phyloP scores from a whole-genome alignment of 2,113 vertebrate species.

The Lagopus leucura region DNA sequence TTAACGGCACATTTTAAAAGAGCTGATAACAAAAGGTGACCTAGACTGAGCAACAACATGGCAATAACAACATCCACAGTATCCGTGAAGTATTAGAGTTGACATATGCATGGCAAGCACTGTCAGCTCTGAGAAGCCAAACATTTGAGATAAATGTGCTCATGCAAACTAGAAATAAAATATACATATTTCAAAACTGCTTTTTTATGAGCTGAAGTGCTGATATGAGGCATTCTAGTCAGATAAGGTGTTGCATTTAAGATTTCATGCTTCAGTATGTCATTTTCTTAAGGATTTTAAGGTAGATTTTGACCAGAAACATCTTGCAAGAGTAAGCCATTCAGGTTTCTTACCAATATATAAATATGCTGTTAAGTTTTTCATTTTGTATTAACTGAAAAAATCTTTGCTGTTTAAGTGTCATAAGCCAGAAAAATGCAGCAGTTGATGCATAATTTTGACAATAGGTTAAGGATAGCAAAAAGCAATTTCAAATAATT shows the following conservation, averaged over 20 bases:
- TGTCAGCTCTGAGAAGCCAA: background rate
- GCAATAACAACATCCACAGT: background rate
- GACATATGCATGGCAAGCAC: background rate
- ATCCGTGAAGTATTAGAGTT: background rate
- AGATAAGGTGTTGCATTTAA: background rate
- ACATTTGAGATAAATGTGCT: background rate
- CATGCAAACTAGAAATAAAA: background rate
- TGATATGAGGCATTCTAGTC: background rate
- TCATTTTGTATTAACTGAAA: background rate
- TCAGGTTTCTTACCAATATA: background rate
- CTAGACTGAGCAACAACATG: background rate
- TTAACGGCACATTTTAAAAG: background rate
- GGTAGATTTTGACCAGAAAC: background rate
- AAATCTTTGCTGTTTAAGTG: background rate
- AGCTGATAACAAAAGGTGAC: background rate
- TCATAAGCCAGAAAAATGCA: background rate
- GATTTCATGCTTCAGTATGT: background rate
- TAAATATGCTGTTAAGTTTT: background rate
- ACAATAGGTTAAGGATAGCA: background rate
- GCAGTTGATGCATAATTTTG: background rate
- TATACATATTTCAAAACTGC: background rate
- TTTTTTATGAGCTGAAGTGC: background rate
- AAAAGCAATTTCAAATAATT: background rate
- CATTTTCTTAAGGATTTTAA: background rate
- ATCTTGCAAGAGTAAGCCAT: background rate